Evolutionary conservation across 2,113 vertebrate species (phyloP).

Genomic region (Brienomyrus brachyistius): DNA sequence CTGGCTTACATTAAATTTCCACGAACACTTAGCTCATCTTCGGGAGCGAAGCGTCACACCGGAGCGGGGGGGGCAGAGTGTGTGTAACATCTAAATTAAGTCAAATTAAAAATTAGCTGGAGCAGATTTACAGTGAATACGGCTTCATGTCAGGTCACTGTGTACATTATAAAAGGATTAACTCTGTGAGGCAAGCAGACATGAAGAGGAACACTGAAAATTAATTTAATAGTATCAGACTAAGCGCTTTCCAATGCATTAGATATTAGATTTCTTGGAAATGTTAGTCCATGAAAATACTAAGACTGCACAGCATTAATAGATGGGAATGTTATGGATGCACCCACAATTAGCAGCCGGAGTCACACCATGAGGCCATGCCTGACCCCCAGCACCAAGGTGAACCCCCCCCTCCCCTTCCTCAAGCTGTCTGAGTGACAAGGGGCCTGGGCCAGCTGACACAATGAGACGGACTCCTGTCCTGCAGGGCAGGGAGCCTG

Average conservation of each 20-base stretch:
- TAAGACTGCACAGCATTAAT: neutral
- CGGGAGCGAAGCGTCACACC: too few species aligned
- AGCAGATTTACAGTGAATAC: neutral
- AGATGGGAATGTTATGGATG: neutral
- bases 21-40: neutral
- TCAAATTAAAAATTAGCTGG: neutral
- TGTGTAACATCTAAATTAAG: neutral
- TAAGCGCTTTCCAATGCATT: neutral
- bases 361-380: neutral
- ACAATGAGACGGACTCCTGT: neutral
- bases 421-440: neutral
- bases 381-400: neutral
- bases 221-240: neutral
- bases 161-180: neutral
- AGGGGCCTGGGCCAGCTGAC: neutral
- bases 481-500: neutral
- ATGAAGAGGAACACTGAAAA: neutral
- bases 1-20: neutral
- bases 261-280: neutral
- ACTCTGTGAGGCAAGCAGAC: neutral
- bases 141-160: neutral
- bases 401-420: neutral
- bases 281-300: neutral
- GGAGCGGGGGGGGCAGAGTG: neutral
- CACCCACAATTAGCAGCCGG: neutral